Evolutionary conservation across 1,140 invertebrate species (phyloP).

Genomic region (Heliconius hermathena): DNA sequence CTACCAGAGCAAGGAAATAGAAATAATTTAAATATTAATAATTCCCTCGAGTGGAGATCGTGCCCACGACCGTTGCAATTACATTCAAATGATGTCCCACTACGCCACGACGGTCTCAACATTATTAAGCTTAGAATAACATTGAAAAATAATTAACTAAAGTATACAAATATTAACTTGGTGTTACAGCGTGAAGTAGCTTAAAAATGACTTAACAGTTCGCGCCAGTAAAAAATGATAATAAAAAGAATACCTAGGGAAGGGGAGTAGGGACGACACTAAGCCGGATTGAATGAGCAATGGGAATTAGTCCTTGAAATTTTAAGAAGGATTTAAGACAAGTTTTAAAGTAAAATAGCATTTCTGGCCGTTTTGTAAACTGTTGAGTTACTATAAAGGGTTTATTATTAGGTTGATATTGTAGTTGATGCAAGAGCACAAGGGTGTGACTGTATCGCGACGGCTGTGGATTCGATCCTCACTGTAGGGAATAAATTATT

Average conservation of each 20-base stretch:
- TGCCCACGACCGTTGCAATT: too few species aligned
- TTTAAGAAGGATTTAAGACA: slow-evolving; percentile 14
- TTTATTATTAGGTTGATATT: not conserved
- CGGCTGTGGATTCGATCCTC: too few species aligned
- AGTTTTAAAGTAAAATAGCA: not conserved
- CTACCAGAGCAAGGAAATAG: too few species aligned
- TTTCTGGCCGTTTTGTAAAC: not conserved
- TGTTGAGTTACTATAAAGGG: not conserved
- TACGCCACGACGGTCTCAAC: too few species aligned
- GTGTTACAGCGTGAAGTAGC: not conserved
- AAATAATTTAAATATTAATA: too few species aligned
- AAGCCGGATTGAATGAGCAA: slow-evolving; percentile 10
- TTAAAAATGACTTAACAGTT: slow-evolving; percentile 3
- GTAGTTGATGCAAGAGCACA: too few species aligned
- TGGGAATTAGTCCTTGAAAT: slow-evolving; percentile 5
- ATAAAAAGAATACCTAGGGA: not conserved
- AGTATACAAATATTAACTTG: not conserved
- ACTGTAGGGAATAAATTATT: too few species aligned
- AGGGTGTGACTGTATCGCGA: too few species aligned
- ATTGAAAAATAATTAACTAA: not conserved
- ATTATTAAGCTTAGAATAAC: too few species aligned
- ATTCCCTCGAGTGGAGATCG: too few species aligned
- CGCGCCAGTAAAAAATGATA: not conserved
- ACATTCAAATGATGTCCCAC: too few species aligned
- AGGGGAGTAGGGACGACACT: not conserved